phyloP scores from a whole-genome alignment of 2,888 invertebrate genomes.

The Dynastes tityus region DNA sequence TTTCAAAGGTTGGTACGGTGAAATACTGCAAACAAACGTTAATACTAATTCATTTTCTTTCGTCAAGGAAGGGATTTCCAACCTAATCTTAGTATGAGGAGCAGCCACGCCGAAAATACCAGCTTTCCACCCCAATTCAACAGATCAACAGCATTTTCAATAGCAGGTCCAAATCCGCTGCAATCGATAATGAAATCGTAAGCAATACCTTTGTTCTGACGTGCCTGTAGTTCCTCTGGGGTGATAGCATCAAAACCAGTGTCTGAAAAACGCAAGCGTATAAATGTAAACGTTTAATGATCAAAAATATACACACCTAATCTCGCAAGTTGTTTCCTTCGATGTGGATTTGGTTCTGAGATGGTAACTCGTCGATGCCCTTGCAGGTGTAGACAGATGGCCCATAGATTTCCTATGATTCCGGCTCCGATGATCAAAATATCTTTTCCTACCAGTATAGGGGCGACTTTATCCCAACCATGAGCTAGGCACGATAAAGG shows the following conservation, averaged over 20 bases:
- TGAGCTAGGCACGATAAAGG: conserved; percentile 79
- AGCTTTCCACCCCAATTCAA: conserved; percentile 77
- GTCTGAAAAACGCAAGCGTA: conserved; percentile 67
- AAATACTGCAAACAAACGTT: conserved; percentile 68
- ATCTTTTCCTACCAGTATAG: conserved; percentile 75
- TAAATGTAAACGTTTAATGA: neutral
- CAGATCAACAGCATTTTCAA: conserved; percentile 76
- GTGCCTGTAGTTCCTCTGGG: conserved; percentile 72
- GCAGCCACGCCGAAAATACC: conserved; percentile 80
- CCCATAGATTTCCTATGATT: conserved; percentile 83
- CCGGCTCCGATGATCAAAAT: conserved; percentile 81
- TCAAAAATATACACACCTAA: conserved; percentile 67
- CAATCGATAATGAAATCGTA: conserved; percentile 83
- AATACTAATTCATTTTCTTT: neutral
- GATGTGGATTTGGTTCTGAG: conserved; percentile 76
- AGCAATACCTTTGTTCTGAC: conserved; percentile 62
- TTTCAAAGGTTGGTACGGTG: conserved; percentile 76
- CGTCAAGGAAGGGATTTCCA: conserved; percentile 1
- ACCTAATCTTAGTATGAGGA: conserved; percentile 71
- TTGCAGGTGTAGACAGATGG: conserved; percentile 77
- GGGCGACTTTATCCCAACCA: conserved; percentile 78
- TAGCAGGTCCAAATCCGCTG: conserved; percentile 81
- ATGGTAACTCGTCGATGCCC: conserved; percentile 81
- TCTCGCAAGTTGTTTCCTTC: conserved; percentile 72
- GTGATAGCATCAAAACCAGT: conserved; percentile 75